phyloP scores from a whole-genome alignment of 2,113 vertebrate genomes.

The Alligator sinensis region DNA sequence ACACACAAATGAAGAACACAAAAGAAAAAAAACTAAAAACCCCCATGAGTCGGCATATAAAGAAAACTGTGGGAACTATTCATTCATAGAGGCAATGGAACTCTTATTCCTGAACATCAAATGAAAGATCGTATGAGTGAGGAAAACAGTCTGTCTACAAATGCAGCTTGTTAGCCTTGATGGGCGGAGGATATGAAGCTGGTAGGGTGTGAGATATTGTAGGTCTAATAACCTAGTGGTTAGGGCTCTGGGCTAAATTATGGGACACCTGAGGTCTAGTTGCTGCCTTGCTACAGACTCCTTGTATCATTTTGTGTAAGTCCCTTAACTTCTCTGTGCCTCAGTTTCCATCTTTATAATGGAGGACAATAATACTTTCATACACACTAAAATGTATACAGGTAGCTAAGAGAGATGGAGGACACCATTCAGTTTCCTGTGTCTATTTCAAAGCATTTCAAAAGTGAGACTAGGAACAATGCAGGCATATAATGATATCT shows the following conservation, averaged over 20 bases:
- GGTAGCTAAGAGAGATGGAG: neutral
- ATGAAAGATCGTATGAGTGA: neutral
- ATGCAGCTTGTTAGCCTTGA: neutral
- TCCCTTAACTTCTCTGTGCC: neutral
- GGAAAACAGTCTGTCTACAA: neutral
- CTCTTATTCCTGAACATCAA: neutral
- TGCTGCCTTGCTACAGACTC: neutral
- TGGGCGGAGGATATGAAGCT: neutral
- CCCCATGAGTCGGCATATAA: neutral
- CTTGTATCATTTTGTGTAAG: neutral
- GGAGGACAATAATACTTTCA: accelerated
- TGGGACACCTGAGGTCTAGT: neutral
- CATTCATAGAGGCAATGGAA: neutral
- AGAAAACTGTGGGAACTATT: neutral
- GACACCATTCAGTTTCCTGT: neutral
- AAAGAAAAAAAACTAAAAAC: neutral
- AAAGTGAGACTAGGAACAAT: neutral
- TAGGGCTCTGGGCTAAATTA: neutral
- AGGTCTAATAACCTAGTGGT: neutral
- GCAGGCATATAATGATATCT: neutral
- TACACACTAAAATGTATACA: accelerated
- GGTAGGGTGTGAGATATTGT: neutral
- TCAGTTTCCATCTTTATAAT: neutral
- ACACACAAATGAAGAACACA: neutral
- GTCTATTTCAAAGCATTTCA: neutral